Evolutionary conservation across 2,113 vertebrate genomes (phyloP).

Genomic region (Falco punctatus): DNA sequence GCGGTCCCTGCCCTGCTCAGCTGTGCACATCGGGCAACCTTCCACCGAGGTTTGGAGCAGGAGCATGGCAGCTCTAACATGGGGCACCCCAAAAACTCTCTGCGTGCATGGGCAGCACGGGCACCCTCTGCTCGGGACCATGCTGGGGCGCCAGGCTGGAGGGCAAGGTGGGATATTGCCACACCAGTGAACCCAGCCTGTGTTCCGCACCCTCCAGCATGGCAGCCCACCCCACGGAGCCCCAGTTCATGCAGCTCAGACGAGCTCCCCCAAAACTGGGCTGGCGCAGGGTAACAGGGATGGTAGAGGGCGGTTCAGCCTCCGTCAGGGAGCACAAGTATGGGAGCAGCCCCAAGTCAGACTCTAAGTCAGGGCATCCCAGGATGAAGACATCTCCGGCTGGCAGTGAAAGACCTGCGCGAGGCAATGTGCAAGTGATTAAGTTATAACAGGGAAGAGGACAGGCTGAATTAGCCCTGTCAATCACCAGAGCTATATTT

Average conservation of each 20-base stretch:
- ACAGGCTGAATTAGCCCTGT: slow-evolving; percentile 52
- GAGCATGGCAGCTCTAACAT: accelerated
- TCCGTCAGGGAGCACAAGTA: accelerated
- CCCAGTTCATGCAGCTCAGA: neutral
- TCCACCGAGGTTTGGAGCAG: neutral
- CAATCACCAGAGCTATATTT: slow-evolving; percentile 6
- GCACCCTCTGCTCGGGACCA: neutral
- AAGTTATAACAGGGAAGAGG: slow-evolving; percentile 39
- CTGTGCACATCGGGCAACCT: accelerated
- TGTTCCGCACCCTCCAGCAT: accelerated
- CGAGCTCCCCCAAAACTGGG: neutral
- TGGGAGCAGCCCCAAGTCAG: neutral
- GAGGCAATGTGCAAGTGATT: slow-evolving; percentile 50
- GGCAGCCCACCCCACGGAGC: neutral
- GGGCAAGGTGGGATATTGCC: neutral
- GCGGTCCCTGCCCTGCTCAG: neutral
- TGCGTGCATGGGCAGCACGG: accelerated
- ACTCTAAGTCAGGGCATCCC: neutral
- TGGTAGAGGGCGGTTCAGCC: neutral
- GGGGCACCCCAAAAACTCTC: neutral
- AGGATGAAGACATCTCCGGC: slow-evolving; percentile 33
- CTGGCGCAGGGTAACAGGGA: accelerated
- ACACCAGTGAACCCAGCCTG: neutral
- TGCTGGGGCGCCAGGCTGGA: accelerated
- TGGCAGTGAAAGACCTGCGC: neutral